These are phyloP conservation scores for Empidonax alnorum DNA, from an alignment of 2,113 vertebrate species.

Conservation along the genomic window DNA sequence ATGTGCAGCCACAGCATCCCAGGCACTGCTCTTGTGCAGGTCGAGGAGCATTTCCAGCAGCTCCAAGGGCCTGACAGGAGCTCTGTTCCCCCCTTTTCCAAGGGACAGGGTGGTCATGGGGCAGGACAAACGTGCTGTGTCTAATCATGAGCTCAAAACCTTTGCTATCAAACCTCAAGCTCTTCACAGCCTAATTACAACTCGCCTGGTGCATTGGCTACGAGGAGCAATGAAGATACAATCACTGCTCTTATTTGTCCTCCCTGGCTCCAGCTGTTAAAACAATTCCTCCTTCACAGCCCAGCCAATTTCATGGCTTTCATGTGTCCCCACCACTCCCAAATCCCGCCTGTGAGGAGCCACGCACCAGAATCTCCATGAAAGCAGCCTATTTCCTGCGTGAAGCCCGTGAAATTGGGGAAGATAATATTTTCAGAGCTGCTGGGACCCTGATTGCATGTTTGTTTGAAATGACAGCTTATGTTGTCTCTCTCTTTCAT, in stretches of 20 bases:
- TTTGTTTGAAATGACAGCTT: constrained; percentile 80
- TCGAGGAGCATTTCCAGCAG: rapidly evolving
- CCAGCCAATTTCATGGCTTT: constrained; percentile 70
- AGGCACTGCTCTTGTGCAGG: neutral
- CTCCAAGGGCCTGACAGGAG: neutral
- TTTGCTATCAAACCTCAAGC: constrained; percentile 50
- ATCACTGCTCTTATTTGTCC: constrained; percentile 76
- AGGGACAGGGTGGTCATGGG: constrained; percentile 35
- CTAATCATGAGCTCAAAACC: constrained; percentile 42
- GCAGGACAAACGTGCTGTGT: constrained; percentile 52
- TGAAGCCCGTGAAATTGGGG: constrained; percentile 74
- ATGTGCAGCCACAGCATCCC: rapidly evolving
- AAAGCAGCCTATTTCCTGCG: constrained; percentile 63
- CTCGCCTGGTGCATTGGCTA: constrained; percentile 60
- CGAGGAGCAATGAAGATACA: constrained; percentile 74
- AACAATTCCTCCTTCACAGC: constrained; percentile 76
- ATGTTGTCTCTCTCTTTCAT: constrained; percentile 78
- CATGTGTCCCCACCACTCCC: constrained; percentile 29
- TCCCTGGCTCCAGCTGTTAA: constrained; percentile 74
- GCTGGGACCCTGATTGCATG: constrained; percentile 75
- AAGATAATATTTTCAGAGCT: constrained; percentile 71
- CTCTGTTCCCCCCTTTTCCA: neutral
- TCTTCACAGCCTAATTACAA: constrained; percentile 69
- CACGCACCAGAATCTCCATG: constrained; percentile 19
- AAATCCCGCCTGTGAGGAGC: constrained; percentile 8